These are phyloP conservation scores for Diachasmimorpha longicaudata DNA, from an alignment of 1,140 invertebrate species.

Conservation along the genomic window DNA sequence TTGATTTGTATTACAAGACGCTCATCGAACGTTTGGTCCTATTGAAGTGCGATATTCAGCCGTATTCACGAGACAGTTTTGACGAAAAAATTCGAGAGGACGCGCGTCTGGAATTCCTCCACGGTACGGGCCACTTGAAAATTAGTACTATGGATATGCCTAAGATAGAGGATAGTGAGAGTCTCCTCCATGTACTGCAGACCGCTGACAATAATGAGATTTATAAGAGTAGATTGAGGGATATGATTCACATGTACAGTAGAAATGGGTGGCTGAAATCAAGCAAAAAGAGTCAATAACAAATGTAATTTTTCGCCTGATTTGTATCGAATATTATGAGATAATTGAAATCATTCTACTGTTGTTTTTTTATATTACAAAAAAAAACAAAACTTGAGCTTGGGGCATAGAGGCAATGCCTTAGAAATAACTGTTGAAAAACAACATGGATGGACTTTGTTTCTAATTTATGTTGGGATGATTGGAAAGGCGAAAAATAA, in stretches of 20 bases:
- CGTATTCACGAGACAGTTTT: conserved; percentile 39
- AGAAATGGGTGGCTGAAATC: neutral
- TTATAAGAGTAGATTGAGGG: neutral
- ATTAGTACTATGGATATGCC: conserved; percentile 41
- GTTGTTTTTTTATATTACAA: too few relatives aligned
- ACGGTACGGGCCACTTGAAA: conserved; percentile 47
- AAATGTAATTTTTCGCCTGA: too few relatives aligned
- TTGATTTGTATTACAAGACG: conserved; percentile 63
- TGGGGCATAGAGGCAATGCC: too few relatives aligned
- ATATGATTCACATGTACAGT: neutral
- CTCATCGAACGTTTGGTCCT: conserved; percentile 52
- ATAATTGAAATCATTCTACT: too few relatives aligned
- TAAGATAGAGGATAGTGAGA: conserved; percentile 1
- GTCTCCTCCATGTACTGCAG: neutral
- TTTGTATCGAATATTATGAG: too few relatives aligned
- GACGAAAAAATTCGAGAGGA: conserved; percentile 35
- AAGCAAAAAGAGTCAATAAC: too few relatives aligned
- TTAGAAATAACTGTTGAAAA: too few relatives aligned
- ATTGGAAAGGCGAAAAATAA: too few relatives aligned
- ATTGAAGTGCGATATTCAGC: conserved; percentile 39
- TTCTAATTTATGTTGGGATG: too few relatives aligned
- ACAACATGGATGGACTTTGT: too few relatives aligned
- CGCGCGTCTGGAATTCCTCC: conserved; percentile 39
- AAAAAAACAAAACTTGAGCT: too few relatives aligned
- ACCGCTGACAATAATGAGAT: neutral